Evolutionary conservation across 2,888 invertebrate genomes (phyloP).

Genomic region (Acrobasis repandana): DNA sequence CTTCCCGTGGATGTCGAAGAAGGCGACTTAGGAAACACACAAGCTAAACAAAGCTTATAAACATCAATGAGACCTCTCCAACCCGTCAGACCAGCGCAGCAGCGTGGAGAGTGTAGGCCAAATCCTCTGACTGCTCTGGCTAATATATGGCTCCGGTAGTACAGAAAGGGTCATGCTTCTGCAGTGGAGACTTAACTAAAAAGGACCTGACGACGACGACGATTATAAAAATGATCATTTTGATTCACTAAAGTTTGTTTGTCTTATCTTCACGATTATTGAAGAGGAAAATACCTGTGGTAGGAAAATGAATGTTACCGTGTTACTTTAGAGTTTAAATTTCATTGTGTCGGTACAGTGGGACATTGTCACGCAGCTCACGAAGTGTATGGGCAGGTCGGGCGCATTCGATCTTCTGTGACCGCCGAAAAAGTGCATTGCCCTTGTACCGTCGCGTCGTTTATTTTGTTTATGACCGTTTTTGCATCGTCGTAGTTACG

Average conservation of each 20-base stretch:
- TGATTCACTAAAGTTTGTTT: constrained; percentile 7
- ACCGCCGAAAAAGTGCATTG: constrained; percentile 76
- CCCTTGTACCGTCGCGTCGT: constrained; percentile 52
- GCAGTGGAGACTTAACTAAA: no score
- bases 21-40: no score
- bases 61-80: no score
- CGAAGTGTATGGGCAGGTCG: constrained; percentile 51
- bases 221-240: neutral
- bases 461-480: constrained; percentile 57
- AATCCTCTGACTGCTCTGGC: no score
- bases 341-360: constrained; percentile 26
- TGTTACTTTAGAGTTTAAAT: constrained; percentile 33
- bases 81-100: no score
- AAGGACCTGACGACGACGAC: no score
- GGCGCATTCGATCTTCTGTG: constrained; percentile 58
- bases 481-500: constrained; percentile 56
- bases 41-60: no score
- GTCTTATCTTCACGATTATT: neutral
- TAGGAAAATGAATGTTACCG: neutral
- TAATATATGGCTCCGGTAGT: no score
- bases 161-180: no score
- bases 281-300: neutral
- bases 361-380: constrained; percentile 63
- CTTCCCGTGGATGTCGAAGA: no score
- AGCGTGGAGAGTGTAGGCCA: no score